Percentiles rank a stretch among this genome's conserved stretches.
These are phyloP conservation scores for Conops quadrifasciatus DNA, from an alignment of 2,888 invertebrate genomes.

Conservation along the genomic window DNA sequence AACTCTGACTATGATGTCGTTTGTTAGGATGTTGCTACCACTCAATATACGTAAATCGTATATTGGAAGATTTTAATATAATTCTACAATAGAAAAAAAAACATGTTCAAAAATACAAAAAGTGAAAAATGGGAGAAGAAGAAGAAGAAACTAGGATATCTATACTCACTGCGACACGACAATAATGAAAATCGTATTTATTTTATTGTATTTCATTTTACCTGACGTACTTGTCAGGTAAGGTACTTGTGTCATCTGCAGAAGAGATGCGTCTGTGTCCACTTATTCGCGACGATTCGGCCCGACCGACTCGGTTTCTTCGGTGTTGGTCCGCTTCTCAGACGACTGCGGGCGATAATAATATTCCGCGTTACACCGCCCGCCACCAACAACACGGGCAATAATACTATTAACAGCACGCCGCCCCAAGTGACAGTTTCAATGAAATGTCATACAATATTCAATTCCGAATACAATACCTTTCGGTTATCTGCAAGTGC, in stretches of 20 bases:
- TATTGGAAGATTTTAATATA: too few species aligned
- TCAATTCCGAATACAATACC: slow-evolving; percentile 26
- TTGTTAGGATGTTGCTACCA: too few species aligned
- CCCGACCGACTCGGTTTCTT: neutral
- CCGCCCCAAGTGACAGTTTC: slow-evolving; percentile 23
- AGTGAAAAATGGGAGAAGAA: too few species aligned
- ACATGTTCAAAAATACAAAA: too few species aligned
- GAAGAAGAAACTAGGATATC: too few species aligned
- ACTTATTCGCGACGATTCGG: slow-evolving; percentile 9
- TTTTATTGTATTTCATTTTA: slow-evolving; percentile 38
- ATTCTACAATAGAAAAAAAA: too few species aligned
- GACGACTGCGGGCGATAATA: neutral
- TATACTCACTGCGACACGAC: too few species aligned
- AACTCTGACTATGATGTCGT: too few species aligned
- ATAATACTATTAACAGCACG: slow-evolving; percentile 8
- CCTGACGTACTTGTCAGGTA: too few species aligned
- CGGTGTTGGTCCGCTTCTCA: too few species aligned
- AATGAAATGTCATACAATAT: slow-evolving; percentile 28
- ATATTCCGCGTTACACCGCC: neutral
- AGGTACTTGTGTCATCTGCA: slow-evolving; percentile 43
- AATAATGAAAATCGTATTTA: too few species aligned
- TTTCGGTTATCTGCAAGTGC: slow-evolving; percentile 23
- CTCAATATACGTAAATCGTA: too few species aligned
- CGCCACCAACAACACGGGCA: slow-evolving; percentile 18
- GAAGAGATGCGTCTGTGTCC: slow-evolving; percentile 16